Percentiles rank a stretch among this genome's conserved stretches.
Evolutionary conservation across 2,113 vertebrate genomes (phyloP).

Genomic region (Aspidoscelis tigris): DNA sequence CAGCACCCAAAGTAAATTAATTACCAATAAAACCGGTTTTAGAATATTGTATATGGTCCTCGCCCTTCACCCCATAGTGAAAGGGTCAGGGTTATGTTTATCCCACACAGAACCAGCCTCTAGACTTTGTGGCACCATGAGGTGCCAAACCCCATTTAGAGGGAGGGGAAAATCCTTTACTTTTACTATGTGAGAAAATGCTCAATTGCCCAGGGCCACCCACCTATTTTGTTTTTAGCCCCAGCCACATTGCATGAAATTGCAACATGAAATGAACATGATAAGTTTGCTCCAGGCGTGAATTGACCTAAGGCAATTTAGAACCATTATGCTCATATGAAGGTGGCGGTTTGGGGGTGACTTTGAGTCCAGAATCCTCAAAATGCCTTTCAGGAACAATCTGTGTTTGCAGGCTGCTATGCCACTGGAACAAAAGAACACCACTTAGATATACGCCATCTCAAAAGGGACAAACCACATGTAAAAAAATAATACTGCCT

Average conservation of each 20-base stretch:
- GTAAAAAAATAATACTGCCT: neutral
- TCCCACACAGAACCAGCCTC: neutral
- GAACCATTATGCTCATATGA: neutral
- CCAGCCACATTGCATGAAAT: neutral
- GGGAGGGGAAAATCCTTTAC: neutral
- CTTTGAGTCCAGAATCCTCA: neutral
- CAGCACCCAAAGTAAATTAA: slow-evolving; percentile 18
- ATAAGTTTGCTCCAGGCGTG: neutral
- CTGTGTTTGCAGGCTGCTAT: slow-evolving; percentile 11
- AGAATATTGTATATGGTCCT: neutral
- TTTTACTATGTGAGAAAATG: neutral
- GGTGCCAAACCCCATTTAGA: neutral
- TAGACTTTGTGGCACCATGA: neutral
- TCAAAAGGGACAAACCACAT: no score
- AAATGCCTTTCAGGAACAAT: neutral
- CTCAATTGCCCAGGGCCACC: no score
- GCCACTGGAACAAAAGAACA: neutral
- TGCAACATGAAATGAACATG: neutral
- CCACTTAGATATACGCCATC: no score
- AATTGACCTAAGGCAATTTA: slow-evolving; percentile 12
- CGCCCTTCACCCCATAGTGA: neutral
- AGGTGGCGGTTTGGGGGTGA: neutral
- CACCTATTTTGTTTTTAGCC: neutral
- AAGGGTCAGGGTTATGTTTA: slow-evolving; percentile 15
- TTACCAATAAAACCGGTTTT: slow-evolving; percentile 25